A percentile compares a stretch with the other conserved stretches of the same genome.
phyloP scores from a whole-genome alignment of 2,797 vertebrate species.

The Hypotaenidia philippensis region DNA sequence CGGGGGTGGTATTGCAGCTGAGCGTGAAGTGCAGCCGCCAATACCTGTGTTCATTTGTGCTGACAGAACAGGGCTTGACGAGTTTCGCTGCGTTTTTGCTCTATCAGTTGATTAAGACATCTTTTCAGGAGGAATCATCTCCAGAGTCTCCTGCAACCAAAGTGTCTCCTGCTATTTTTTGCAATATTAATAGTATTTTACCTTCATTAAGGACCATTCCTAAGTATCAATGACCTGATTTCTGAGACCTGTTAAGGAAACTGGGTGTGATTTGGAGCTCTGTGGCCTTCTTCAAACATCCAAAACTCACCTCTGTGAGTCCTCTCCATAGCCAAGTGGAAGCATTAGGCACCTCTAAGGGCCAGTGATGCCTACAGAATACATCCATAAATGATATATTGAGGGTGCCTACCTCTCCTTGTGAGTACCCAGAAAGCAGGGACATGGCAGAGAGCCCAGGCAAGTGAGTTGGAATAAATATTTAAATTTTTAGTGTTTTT shows the following conservation, averaged over 20 bases:
- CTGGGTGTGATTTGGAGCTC: accelerated
- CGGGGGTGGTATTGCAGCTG: neutral
- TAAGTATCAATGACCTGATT: neutral
- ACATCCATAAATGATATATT: neutral
- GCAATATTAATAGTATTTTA: neutral
- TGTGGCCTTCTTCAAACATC: neutral
- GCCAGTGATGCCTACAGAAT: neutral
- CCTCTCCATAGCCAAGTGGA: neutral
- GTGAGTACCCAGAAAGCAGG: neutral
- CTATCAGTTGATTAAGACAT: neutral
- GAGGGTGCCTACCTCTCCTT: neutral
- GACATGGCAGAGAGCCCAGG: neutral
- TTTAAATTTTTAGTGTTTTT: neutral
- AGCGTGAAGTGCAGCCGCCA: neutral
- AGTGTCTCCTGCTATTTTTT: neutral
- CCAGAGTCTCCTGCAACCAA: neutral
- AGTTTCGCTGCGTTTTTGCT: neutral
- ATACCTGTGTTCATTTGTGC: neutral
- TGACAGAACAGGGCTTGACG: neutral
- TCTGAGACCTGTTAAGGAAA: neutral
- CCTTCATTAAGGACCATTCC: neutral
- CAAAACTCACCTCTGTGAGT: neutral
- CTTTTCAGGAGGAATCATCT: neutral
- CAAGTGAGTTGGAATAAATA: neutral
- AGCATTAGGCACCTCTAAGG: neutral